Evolutionary conservation across 2,113 vertebrate species (phyloP), one percentile per base, ranked within the genome.

Genomic region (Galemys pyrenaicus): DNA sequence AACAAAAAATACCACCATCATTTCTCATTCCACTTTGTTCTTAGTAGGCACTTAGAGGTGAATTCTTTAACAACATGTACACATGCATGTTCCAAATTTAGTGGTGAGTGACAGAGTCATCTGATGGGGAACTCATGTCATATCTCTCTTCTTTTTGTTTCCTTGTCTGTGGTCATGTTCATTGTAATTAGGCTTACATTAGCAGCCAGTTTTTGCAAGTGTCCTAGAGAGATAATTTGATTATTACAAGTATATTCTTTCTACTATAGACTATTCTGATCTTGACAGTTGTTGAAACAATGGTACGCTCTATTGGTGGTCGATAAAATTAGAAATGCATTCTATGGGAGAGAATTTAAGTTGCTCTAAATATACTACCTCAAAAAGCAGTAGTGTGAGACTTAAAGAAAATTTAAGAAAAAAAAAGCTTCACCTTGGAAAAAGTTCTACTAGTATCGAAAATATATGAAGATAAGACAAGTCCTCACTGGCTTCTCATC

Each of bases 121-220:
- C 70, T 54, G 49, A 82, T 64, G 37, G 46, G 67, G 44, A 58
- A 46, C 20, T 67, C 28, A 30, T 51, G 73, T 79, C 67, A 56
- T 37, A 70, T 41, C 44, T 89, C 24, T 41, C 78, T 94, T 65
- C 51, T 28, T 73, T 92, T 90, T 77, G 83, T 89, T 95, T 89
- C 70, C 37, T 20, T 9, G 13, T 77, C 22, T 54, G 84, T 41
- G 20, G 71, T 92, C 65, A 64, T 60, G 1, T 67, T 96, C 88
- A 70, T 65, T 93, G 28, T 93, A 90, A 82, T 79, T 68, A 44
- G 88, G 54, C 81, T 92, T 94, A 20, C 20, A 65, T 90, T 97
- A 92, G 81, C 90, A 84, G 12, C 17, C 17, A 54, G 71, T 67
- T 88, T 91, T 94, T 90, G 15, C 28, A 94, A 78, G 56, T 85